Evolutionary conservation across 2,888 invertebrate genomes (phyloP).

Genomic region (Hemaris fuciformis): DNA sequence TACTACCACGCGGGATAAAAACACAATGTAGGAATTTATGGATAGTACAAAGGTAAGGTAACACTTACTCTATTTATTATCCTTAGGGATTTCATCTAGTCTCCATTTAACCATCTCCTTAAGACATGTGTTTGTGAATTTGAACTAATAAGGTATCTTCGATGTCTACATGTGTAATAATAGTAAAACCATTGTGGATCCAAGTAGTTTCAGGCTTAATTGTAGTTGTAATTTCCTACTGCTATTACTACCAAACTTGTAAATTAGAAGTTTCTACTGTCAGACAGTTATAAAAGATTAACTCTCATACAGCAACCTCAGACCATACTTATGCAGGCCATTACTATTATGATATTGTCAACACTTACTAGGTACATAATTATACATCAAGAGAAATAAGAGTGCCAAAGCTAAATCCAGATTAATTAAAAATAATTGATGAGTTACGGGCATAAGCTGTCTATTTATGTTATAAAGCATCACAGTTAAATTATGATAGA

Average conservation of each 20-base stretch:
- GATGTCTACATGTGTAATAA: background rate
- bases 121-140: background rate
- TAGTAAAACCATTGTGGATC: background rate
- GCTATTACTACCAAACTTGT: slow-evolving; percentile 2
- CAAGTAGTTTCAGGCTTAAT: background rate
- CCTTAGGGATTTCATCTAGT: too few relatives aligned
- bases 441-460: background rate
- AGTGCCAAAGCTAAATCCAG: background rate
- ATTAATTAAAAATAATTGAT: background rate
- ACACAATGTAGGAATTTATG: too few relatives aligned
- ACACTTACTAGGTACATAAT: background rate
- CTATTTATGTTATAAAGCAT: background rate
- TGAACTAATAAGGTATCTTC: background rate
- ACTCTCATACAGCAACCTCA: background rate
- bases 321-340: background rate
- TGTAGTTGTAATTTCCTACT: slow-evolving; percentile 1
- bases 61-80: too few relatives aligned
- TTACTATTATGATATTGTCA: background rate
- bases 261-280: background rate
- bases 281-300: background rate
- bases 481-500: background rate
- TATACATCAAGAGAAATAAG: background rate
- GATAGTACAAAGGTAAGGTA: too few relatives aligned
- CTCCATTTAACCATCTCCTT: too few relatives aligned
- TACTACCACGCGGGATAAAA: too few relatives aligned